Evolutionary conservation across 1,140 invertebrate genomes (phyloP).

Genomic region (Drosophila tani): DNA sequence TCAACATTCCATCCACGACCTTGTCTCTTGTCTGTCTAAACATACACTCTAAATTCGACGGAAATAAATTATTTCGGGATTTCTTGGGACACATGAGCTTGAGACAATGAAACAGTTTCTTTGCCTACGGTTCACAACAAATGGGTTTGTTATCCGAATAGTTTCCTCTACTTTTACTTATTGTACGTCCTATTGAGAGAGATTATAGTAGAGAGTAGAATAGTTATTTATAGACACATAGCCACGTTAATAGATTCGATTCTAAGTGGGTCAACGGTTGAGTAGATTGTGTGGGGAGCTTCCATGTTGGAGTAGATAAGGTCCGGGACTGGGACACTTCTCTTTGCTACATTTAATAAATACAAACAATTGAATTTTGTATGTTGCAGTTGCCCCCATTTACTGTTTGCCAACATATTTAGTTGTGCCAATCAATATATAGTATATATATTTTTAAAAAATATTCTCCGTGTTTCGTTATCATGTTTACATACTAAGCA

Average conservation of each 20-base stretch:
- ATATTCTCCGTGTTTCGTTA: constrained; percentile 48
- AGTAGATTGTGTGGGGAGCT: constrained; percentile 25
- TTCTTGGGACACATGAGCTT: constrained; percentile 31
- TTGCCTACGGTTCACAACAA: constrained; percentile 43
- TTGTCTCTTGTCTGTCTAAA: constrained; percentile 4
- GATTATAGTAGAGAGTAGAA: constrained; percentile 24
- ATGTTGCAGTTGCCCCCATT: constrained; percentile 22
- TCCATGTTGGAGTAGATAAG: constrained; percentile 5
- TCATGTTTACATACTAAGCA: constrained; percentile 42
- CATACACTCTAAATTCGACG: constrained; percentile 46
- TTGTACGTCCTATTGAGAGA: constrained; percentile 44
- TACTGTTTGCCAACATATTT: constrained; percentile 47
- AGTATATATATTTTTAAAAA: constrained; percentile 71
- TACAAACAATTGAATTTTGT: constrained; percentile 34
- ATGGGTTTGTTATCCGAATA: constrained; percentile 42
- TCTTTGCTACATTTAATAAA: constrained; percentile 29
- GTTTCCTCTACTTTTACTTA: constrained; percentile 55
- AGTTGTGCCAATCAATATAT: constrained; percentile 53
- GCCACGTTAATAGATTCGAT: constrained; percentile 45
- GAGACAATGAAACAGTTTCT: constrained; percentile 29
- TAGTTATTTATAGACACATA: constrained; percentile 63
- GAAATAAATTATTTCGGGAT: constrained; percentile 4
- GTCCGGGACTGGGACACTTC: constrained; percentile 28
- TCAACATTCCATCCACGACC: constrained; percentile 34
- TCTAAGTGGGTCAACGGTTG: constrained; percentile 26